Base-by-base conservation (phyloP, 2,888 invertebrate species). In the Notodonta dromedarius region DNA sequence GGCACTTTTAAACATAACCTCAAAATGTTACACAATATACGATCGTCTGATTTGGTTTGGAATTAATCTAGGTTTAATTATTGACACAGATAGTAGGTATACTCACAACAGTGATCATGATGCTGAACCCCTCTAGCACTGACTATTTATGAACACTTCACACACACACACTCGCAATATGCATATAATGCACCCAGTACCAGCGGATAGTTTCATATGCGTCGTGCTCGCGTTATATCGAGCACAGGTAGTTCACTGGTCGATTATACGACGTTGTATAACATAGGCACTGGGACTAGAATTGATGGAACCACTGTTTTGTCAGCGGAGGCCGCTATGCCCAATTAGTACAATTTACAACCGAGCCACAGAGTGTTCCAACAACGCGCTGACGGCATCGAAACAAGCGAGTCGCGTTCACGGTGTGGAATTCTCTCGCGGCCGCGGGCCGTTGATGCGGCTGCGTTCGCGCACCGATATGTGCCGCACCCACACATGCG, bases 331-430 rank as follows among this genome's bases (percentile, higher is more conserved):
- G 84, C 89, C 90, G 91, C 89, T 90, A 90, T 90, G 77, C 84
- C 87, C 89, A 91, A 93, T 92, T 93, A 93, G 91, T 86, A 89
- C 87, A 91, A 91, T 93, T 92, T 89, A 92, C 87, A 89, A 90
- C 83, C 82, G 82, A 76, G 76, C 79, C 88, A 87, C 88, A 88
- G 84, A 85, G 84, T 84, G 84, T 87, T 86, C 85, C 85, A 86
- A 88, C 83, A 84, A 84, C 88, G 88, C 88, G 88, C 89, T 90
- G 90, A 89, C 91, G 87, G 88, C 86, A 88, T 89, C 84, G 87
- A 86, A 89, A 88, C 89, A 86, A 87, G 82, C 85, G 77, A 86
- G 88, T 82, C 85, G 90, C 89, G 91, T 90, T 91, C 92, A 89
- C 90, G 88, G 82, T 89, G 86, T 86, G 82, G 83, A 89, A 89